Evolutionary conservation across 1,140 invertebrate genomes (phyloP).

Genomic region (Contarinia nasturtii): DNA sequence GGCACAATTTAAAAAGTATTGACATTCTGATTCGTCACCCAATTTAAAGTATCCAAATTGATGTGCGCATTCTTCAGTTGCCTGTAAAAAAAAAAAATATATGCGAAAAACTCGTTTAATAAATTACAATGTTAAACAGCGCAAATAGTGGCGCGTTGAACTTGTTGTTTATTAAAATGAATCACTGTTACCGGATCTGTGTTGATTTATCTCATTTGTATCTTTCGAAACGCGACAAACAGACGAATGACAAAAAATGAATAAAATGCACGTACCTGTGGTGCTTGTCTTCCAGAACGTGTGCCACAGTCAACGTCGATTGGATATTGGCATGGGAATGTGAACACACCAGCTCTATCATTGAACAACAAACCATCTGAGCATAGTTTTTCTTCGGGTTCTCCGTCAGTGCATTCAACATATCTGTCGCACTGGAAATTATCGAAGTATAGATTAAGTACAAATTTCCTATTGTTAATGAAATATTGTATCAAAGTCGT

Average conservation of each 20-base stretch:
- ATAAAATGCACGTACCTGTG: conserved; percentile 8
- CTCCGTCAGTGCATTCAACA: conserved; percentile 43
- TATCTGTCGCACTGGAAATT: conserved; percentile 60
- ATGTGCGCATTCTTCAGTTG: conserved; percentile 63
- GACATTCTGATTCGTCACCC: conserved; percentile 51
- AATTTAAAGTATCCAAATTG: conserved; percentile 66
- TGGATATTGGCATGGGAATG: conserved; percentile 68
- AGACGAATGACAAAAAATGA: neutral
- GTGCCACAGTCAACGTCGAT: conserved; percentile 58
- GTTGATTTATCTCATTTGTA: neutral
- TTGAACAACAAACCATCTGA: conserved; percentile 73
- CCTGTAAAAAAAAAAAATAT: conserved; percentile 26
- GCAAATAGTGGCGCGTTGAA: neutral
- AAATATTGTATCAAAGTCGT: too few species aligned
- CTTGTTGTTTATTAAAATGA: neutral
- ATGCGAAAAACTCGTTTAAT: neutral
- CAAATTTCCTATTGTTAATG: too few species aligned
- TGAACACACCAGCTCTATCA: conserved; percentile 39
- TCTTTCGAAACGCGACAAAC: neutral
- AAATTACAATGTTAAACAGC: neutral
- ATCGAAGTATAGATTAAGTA: too few species aligned
- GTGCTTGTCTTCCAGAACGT: conserved; percentile 34
- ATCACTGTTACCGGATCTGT: neutral
- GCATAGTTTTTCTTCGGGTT: conserved; percentile 53
- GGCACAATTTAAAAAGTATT: conserved; percentile 68